Evolutionary conservation across 2,113 vertebrate genomes (phyloP), one percentile per base, ranked within the genome.

Genomic region (Oryzias celebensis): DNA sequence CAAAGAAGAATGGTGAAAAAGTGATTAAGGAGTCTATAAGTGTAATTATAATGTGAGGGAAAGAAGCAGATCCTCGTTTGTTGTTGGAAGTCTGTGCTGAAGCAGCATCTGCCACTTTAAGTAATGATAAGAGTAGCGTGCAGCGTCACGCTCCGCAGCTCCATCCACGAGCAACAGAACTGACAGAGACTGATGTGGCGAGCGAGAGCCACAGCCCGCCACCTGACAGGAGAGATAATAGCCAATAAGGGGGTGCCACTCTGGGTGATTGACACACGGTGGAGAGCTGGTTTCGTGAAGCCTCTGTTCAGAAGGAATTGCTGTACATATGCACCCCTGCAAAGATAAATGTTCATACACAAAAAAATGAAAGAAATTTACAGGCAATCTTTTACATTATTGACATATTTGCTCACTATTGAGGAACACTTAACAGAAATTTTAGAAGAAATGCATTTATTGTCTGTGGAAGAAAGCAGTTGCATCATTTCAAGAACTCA

Each of bases 161-260:
- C 57, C 56, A 58, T 81, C 75, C 50, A 78, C 68, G 52, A 64
- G 73, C 80, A 53, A 62, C 31, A 14, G 67, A 71, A 62, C 74
- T 85, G 85, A 87, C 85, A 87, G 61, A 86, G 85, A 87, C 72
- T 46, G 78, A 89, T 87, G 77, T 68, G 67, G 54, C 41, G 92
- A 69, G 93, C 92, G 90, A 2, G 82, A 79, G 92, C 77, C 89
- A 85, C 87, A 86, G 92, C 87, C 90, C 85, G 86, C 86, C 88
- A 84, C 82, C 91, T 95, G 95, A 92, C 89, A 95, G 93, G 84
- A 93, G 87, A 95, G 94, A 95, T 97, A 96, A 96, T 95, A 93
- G 95, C 93, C 94, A 95, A 94, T 96, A 95, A 95, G 93, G 91
- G 88, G 71, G 88, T 86, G 92, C 92, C 93, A 91, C 91, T 94